phyloP scores from a whole-genome alignment of 1,140 invertebrate species.

The Brachionus calyciflorus region DNA sequence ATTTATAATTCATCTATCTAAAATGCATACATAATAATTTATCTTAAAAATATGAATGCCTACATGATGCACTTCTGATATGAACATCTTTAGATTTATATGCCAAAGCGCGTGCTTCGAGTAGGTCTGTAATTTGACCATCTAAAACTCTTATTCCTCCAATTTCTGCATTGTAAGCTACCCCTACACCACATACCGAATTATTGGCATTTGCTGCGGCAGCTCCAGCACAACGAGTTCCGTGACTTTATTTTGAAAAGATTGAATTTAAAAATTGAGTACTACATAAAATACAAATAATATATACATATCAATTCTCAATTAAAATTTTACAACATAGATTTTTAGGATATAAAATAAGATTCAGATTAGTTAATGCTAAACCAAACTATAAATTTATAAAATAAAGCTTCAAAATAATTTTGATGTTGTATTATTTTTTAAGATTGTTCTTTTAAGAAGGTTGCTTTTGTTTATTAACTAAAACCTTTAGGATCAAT shows the following conservation, averaged over 20 bases:
- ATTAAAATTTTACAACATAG: too few relatives aligned
- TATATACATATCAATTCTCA: too few relatives aligned
- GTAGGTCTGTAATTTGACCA: slow-evolving; percentile 57
- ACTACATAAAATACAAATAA: too few relatives aligned
- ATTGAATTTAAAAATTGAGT: neutral
- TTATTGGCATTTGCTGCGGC: slow-evolving; percentile 96
- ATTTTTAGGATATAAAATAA: too few relatives aligned
- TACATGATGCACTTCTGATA: slow-evolving; percentile 62
- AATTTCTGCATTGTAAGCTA: slow-evolving; percentile 86
- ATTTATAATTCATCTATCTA: neutral
- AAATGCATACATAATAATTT: neutral
- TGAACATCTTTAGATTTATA: slow-evolving; percentile 56
- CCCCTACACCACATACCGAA: slow-evolving; percentile 87
- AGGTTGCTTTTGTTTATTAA: too few relatives aligned
- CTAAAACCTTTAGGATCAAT: too few relatives aligned
- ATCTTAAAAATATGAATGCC: neutral
- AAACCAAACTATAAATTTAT: too few relatives aligned
- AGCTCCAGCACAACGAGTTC: slow-evolving; percentile 94
- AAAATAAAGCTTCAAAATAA: too few relatives aligned
- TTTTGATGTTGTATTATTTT: too few relatives aligned
- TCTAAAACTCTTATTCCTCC: slow-evolving; percentile 67
- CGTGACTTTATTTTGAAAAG: slow-evolving; percentile 68
- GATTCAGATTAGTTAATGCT: too few relatives aligned
- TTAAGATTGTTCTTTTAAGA: too few relatives aligned
- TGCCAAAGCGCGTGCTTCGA: slow-evolving; percentile 53